Conservation (phyloP, 2,797 vertebrate genomes). For the Leptoclinus maculatus region DNA sequence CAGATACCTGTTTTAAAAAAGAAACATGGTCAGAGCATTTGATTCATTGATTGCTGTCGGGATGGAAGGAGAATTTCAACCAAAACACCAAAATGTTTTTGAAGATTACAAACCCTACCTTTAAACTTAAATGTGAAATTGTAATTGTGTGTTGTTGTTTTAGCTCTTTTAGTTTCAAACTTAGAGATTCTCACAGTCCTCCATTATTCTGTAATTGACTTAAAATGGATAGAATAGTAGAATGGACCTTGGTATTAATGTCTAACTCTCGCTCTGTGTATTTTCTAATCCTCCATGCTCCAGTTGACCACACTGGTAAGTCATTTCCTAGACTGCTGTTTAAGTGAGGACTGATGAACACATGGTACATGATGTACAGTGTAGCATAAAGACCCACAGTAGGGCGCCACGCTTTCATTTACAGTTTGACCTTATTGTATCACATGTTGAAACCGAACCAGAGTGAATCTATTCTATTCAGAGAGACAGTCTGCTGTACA, state of each 20-base stretch:
- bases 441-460: not conserved
- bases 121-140: not conserved
- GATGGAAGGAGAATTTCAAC: too few relatives aligned
- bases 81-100: too few relatives aligned
- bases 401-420: not conserved
- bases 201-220: not conserved
- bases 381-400: not conserved
- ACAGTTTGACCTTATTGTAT: not conserved
- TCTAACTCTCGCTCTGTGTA: slow-evolving; percentile 63
- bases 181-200: too few relatives aligned
- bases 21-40: too few relatives aligned
- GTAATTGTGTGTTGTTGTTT: not conserved
- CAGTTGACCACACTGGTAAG: slow-evolving; percentile 87
- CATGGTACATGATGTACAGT: not conserved
- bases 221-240: not conserved
- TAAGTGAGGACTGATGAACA: slow-evolving; percentile 13
- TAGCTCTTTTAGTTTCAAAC: not conserved
- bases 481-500: not conserved
- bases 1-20: too few relatives aligned
- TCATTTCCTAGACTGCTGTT: slow-evolving; percentile 46
- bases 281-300: slow-evolving; percentile 77
- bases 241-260: not conserved
- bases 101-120: too few relatives aligned
- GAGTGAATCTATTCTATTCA: too few relatives aligned
- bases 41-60: too few relatives aligned